phyloP scores from a whole-genome alignment of 2,113 vertebrate species.

The rabbit (Oryctolagus cuniculus) region mOryCun1.1 NC_091440.1:1743501-1744000 shows the following conservation, averaged over 20 bases:
- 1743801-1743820: conserved; percentile 95
- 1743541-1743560: rapidly evolving
- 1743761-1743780: conserved; percentile 94
- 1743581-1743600: background rate
- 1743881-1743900: conserved; percentile 95
- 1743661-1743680: conserved; percentile 76
- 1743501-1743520: too few relatives aligned
- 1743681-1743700: conserved; percentile 77
- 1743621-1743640: background rate
- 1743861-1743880: conserved; percentile 92
- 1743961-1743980: conserved; percentile 21
- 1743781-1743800: conserved; percentile 92
- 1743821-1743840: conserved; percentile 93
- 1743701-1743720: conserved; percentile 90
- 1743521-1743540: too few relatives aligned
- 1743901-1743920: conserved; percentile 90
- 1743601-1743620: background rate
- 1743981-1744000: conserved; percentile 27
- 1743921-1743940: conserved; percentile 58
- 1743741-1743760: conserved; percentile 93
- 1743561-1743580: background rate
- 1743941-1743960: conserved; percentile 56
- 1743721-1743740: conserved; percentile 86
- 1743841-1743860: conserved; percentile 95
- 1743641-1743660: conserved; percentile 60